Base-by-base conservation (phyloP, 2,113 vertebrate genomes). In the Sialia sialis region DNA sequence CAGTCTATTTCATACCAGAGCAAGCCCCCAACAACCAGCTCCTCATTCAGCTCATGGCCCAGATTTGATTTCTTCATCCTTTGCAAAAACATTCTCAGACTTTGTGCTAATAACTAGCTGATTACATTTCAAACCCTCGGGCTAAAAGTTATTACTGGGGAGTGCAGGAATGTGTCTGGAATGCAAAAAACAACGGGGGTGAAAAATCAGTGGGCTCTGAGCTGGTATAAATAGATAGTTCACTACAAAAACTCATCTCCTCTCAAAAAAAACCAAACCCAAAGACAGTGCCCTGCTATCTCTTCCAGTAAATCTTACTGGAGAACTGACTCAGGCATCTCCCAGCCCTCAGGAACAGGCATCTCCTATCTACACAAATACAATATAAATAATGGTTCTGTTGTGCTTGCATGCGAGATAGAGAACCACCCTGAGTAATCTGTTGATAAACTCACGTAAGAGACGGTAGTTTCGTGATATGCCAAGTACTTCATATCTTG, bases 61-160 rank as follows among this genome's bases (percentile, higher is more conserved):
- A 29, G 25, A 56, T 79, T 64, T 41, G 44, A 84, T 82, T 95
- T 84, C 58, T 84, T 72, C 89, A 92, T 84, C 74, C 74, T 91
- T 75, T 89, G 74, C 55, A 92, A 89, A 96, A 94, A 89, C 94
- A 95, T 79, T 89, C 89, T 90, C 90, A 91, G 94, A 79, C 87
- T 94, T 91, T 4, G 20, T 66, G 87, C 87, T 94, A 93, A 91
- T 91, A 96, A 97, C 81, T 78, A 82, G 81, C 39, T 76, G 88
- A 96, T 95, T 95, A 93, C 89, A 92, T 95, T 95, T 94, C 94
- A 94, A 93, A 95, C 84, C 95, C 81, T 87, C 54, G 1, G 84
- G 96, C 93, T 87, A 59, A 20, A 89, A 94, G 77, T 93, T 95
- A 94, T 94, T 96, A 94, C 87, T 94, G 93, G 87, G 74, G 84